phyloP scores from a whole-genome alignment of 2,113 vertebrate genomes.

The Periophthalmodon schlosseri region DNA sequence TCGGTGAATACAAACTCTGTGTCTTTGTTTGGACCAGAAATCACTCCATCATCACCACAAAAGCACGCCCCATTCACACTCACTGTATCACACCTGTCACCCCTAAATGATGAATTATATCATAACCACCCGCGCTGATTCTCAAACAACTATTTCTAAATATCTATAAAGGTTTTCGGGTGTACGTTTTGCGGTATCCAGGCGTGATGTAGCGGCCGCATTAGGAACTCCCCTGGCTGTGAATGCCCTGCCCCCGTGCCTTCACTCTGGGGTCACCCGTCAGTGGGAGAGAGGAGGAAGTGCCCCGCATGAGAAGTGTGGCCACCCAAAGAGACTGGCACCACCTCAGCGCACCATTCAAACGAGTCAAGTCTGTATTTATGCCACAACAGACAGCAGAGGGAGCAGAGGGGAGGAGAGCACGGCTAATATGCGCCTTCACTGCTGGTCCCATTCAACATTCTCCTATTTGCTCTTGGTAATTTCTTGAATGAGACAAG shows the following conservation, averaged over 20 bases:
- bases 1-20: slow-evolving; percentile 66
- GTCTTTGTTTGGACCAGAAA: slow-evolving; percentile 54
- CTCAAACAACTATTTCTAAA: slow-evolving; percentile 45
- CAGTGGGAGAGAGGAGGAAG: slow-evolving; percentile 80
- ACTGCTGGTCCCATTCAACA: neutral
- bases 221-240: slow-evolving; percentile 74
- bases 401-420: slow-evolving; percentile 2
- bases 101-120: slow-evolving; percentile 51
- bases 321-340: slow-evolving; percentile 83
- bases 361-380: slow-evolving; percentile 67
- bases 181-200: slow-evolving; percentile 68
- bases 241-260: slow-evolving; percentile 80
- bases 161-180: slow-evolving; percentile 31
- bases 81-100: slow-evolving; percentile 32
- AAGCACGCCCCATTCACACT: slow-evolving; percentile 35
- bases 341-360: slow-evolving; percentile 59
- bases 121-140: slow-evolving; percentile 57
- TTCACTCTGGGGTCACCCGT: slow-evolving; percentile 81
- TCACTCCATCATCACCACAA: slow-evolving; percentile 38
- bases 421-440: slow-evolving; percentile 1
- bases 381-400: slow-evolving; percentile 13
- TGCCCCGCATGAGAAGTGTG: slow-evolving; percentile 71
- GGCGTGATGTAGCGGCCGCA: slow-evolving; percentile 72
- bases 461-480: neutral
- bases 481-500: neutral